Percentiles rank a stretch among this genome's conserved stretches.
Conservation (phyloP, 2,888 invertebrate species). For the Drosophila seclusa region DNA sequence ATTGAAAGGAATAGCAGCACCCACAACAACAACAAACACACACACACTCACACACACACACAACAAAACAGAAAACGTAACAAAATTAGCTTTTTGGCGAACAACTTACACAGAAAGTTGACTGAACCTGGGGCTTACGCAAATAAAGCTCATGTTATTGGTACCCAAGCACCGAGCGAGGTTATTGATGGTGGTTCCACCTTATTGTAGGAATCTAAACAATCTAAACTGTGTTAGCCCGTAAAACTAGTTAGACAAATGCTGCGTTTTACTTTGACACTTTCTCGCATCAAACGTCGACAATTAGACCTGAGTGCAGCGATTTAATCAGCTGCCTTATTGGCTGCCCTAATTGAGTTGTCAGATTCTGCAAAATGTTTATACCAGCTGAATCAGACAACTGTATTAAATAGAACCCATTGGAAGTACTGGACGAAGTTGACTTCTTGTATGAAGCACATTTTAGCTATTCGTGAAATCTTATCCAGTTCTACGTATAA, state of each 20-base stretch:
- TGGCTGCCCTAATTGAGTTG: not conserved
- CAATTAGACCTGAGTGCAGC: not conserved
- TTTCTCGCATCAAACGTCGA: not conserved
- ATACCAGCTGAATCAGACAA: not conserved
- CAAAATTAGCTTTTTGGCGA: conserved; percentile 50
- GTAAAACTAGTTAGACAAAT: not conserved
- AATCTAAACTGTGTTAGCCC: conserved; percentile 26
- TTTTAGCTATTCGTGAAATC: not conserved
- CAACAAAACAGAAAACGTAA: conserved; percentile 30
- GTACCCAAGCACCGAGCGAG: not conserved
- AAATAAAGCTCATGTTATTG: conserved; percentile 33
- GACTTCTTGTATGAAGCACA: not conserved
- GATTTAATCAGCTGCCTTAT: not conserved
- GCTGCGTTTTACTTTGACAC: not conserved
- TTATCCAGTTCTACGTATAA: not conserved
- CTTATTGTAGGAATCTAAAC: not conserved
- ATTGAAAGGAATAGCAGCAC: conserved; percentile 4
- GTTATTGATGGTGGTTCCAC: not conserved
- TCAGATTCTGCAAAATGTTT: not conserved
- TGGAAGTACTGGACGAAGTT: too few species aligned
- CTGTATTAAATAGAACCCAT: not conserved
- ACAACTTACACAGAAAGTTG: conserved; percentile 38
- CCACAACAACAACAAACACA: conserved; percentile 21
- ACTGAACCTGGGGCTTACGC: conserved; percentile 25
- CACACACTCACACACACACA: conserved; percentile 6